phyloP scores from a whole-genome alignment of 2,888 invertebrate genomes.

The Leptopilina myrica region DNA sequence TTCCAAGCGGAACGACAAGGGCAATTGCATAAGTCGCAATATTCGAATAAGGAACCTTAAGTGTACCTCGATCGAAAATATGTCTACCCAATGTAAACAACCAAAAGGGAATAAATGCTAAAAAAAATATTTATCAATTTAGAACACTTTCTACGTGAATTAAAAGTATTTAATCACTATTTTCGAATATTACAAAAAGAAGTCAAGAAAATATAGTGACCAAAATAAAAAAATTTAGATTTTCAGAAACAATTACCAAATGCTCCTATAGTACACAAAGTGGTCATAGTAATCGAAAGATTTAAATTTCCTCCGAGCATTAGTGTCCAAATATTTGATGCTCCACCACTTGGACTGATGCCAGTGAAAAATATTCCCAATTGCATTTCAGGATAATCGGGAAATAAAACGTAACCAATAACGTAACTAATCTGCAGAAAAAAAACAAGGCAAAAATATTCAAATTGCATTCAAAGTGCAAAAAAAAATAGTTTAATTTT shows the following conservation, averaged over 20 bases:
- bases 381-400: conserved; percentile 83
- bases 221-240: too few species aligned
- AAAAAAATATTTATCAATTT: conserved; percentile 58
- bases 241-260: conserved; percentile 80
- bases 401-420: conserved; percentile 85
- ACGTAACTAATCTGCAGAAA: conserved; percentile 86
- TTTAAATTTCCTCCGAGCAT: conserved; percentile 94
- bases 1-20: conserved; percentile 86
- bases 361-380: conserved; percentile 94
- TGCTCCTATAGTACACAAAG: conserved; percentile 91
- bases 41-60: conserved; percentile 87
- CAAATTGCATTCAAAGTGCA: conserved; percentile 36
- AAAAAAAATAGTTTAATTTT: conserved; percentile 18
- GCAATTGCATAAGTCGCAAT: conserved; percentile 87
- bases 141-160: too few species aligned
- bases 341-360: conserved; percentile 95
- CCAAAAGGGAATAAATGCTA: conserved; percentile 94
- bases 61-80: conserved; percentile 85
- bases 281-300: conserved; percentile 96
- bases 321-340: conserved; percentile 97
- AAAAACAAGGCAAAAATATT: conserved; percentile 58
- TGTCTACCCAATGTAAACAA: conserved; percentile 88
- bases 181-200: too few species aligned
- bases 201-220: too few species aligned
- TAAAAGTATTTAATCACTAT: too few species aligned